Evolutionary conservation across 2,888 invertebrate species (phyloP).

Genomic region (Pharmacophagus antenor): DNA sequence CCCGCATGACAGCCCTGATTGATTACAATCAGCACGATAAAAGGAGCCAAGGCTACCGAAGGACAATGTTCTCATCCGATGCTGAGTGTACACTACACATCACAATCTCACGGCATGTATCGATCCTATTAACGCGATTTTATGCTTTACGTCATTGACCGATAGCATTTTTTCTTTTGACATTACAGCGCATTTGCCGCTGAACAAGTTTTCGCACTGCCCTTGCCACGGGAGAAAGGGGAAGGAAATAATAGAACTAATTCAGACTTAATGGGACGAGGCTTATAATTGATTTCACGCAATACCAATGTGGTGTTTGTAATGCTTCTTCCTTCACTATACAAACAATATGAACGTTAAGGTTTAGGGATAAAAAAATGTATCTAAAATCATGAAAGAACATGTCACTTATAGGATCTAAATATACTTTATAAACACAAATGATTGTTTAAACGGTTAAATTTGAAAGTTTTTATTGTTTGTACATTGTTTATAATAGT

Average conservation of each 20-base stretch:
- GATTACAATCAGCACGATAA: constrained; percentile 51
- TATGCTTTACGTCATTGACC: background rate
- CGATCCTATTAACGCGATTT: background rate
- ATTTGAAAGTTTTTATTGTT: no score
- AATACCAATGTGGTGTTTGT: no score
- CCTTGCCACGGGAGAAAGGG: constrained; percentile 42
- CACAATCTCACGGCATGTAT: constrained; percentile 11
- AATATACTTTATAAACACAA: no score
- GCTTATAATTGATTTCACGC: constrained; percentile 25
- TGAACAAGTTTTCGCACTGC: constrained; percentile 35
- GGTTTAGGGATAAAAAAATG: background rate
- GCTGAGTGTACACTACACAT: constrained; percentile 25
- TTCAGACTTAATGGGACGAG: constrained; percentile 36
- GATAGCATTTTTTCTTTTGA: background rate
- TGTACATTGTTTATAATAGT: no score
- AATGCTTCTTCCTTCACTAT: background rate
- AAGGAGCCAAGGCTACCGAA: constrained; percentile 73
- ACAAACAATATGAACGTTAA: background rate
- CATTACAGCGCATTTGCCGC: background rate
- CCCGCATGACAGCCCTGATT: constrained; percentile 61
- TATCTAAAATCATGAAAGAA: no score
- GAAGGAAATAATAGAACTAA: constrained; percentile 40
- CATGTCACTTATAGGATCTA: no score
- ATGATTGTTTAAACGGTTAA: no score
- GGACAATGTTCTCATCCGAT: constrained; percentile 65